Conservation (phyloP, 2,113 vertebrate species). For the Notothenia rossii region DNA sequence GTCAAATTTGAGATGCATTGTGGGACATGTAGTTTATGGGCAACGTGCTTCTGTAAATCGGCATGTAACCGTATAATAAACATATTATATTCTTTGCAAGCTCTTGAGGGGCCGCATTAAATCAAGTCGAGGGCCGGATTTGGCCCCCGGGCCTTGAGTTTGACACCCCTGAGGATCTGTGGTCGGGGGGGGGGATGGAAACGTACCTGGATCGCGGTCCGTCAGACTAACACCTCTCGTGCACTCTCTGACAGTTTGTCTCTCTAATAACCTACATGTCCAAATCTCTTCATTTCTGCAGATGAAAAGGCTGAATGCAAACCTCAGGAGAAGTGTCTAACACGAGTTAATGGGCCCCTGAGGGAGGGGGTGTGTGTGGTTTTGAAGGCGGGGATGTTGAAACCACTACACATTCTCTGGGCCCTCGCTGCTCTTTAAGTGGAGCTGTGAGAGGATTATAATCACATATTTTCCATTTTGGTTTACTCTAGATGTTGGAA, state of each 20-base stretch:
- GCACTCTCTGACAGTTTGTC: conserved; percentile 29
- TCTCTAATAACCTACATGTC: conserved; percentile 29
- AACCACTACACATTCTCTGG: conserved; percentile 34
- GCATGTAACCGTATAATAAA: too few species aligned
- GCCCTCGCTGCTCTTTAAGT: conserved; percentile 34
- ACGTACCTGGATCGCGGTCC: conserved; percentile 23
- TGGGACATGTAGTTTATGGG: too few species aligned
- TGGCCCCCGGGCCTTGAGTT: too few species aligned
- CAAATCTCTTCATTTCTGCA: conserved; percentile 39
- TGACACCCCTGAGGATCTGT: too few species aligned
- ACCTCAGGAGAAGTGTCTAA: conserved; percentile 47
- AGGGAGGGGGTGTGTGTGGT: conserved; percentile 64
- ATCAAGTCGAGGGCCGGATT: too few species aligned
- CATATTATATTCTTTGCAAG: too few species aligned
- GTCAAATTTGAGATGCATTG: too few species aligned
- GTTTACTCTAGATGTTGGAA: conserved; percentile 24
- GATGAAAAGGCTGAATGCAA: conserved; percentile 44
- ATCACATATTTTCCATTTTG: conserved; percentile 46
- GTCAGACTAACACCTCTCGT: conserved; percentile 10
- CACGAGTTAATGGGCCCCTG: conserved; percentile 63
- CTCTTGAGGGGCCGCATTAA: too few species aligned
- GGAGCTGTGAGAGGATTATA: conserved; percentile 12
- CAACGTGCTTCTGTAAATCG: too few species aligned
- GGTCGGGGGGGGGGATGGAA: not conserved
- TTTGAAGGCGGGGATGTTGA: conserved; percentile 35